Evolutionary conservation across 1,140 invertebrate genomes (phyloP), one percentile per base, ranked within the genome.

Genomic region (Epicauta chinensis): DNA sequence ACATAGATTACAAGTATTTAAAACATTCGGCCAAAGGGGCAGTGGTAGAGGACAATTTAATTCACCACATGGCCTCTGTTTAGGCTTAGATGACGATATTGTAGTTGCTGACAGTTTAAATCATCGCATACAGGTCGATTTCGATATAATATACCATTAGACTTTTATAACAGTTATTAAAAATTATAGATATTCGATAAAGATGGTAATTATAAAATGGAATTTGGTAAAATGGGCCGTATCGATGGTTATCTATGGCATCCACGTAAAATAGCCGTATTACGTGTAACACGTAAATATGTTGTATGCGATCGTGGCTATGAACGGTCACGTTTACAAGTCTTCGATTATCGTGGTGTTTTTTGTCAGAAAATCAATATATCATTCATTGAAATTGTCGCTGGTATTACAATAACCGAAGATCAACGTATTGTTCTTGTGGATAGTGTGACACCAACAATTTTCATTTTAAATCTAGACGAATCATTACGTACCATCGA

Each of bases 21-120:
- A 47, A 47, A 47, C 45, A 7, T 47, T 47, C 34, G 45, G 45
- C 16, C 45, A 37, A 37, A 36, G 38, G 30, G 45, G 45, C 17
- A 47, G 13, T 14, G 34, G 16, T 37, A 14, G 34, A 34, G 45
- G 45, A 15, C 34, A 37, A 16, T 47, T 47, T 38, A 47, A 47
- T 47, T 47, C 45, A 2, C 45, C 45, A 16, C 45, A 47, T 37
- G 45, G 45, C 36, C 10, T 47, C 14, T 47, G 45, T 47, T 11
- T 47, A 15, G 45, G 45, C 3, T 37, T 47, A 14, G 12, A 47
- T 16, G 45, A 47, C 10, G 45, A 47, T 47, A 47, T 47, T 38
- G 35, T 47, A 6, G 45, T 47, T 47, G 45, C 45, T 15, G 45
- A 47, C 23, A 47, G 45, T 23, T 30, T 16, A 34, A 47, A 47